Conservation (phyloP, 2,113 vertebrate genomes). For the Pelecanus crispus region DNA sequence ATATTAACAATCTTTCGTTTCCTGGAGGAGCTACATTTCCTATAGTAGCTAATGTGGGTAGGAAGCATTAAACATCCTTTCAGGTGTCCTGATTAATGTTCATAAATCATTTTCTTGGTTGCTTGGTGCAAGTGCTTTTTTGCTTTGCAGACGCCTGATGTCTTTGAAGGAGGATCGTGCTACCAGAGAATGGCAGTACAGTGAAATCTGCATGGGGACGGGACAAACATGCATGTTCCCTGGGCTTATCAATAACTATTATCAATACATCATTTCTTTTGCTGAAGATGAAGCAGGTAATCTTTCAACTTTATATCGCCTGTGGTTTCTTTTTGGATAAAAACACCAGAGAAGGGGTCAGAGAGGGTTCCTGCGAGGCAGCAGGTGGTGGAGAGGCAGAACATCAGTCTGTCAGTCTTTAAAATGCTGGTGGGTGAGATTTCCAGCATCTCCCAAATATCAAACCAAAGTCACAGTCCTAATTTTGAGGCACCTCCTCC, state of each 20-base stretch:
- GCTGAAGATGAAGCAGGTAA: conserved; percentile 95
- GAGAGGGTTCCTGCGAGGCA: neutral
- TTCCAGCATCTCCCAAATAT: neutral
- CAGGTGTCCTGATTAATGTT: neutral
- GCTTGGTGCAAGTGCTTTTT: neutral
- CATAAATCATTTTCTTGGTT: neutral
- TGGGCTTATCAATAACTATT: conserved; percentile 92
- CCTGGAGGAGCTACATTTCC: neutral
- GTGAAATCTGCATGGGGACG: conserved; percentile 91
- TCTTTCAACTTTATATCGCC: neutral
- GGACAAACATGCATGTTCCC: conserved; percentile 89
- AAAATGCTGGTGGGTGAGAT: neutral
- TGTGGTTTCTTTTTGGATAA: neutral
- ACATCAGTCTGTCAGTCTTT: neutral
- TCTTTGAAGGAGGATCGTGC: conserved; percentile 80
- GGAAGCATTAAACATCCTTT: neutral
- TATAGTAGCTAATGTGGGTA: neutral
- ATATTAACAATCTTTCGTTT: neutral
- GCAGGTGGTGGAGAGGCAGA: fast-evolving
- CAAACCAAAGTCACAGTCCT: neutral
- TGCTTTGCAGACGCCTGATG: conserved; percentile 84
- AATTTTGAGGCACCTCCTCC: neutral
- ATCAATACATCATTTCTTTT: conserved; percentile 93
- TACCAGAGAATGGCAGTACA: conserved; percentile 82
- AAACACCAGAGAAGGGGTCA: neutral